Base-by-base conservation (phyloP, 2,113 vertebrate genomes). In the Stigmatopora argus region DNA sequence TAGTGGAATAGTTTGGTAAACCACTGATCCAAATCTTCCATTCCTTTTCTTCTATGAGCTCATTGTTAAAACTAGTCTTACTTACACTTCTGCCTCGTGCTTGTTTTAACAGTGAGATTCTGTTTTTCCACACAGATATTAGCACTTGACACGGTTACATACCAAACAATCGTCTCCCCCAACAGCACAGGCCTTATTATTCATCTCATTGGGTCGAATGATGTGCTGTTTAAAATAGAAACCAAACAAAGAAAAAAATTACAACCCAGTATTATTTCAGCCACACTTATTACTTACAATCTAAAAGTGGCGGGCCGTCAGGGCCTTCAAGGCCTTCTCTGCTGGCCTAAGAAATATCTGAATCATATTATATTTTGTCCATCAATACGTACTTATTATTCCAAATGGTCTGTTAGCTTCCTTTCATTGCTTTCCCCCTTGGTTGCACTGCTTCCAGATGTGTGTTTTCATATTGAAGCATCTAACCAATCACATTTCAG, bases 71-170 rank as follows among this genome's bases (percentile, higher is more conserved):
- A 34, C 6, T 13, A 61, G 75, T 59, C 59, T 38, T 67, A 48
- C 55, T 61, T 46, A 63, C 49, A 31, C 45, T 65, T 47, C 15
- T 5, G 17, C 41, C 71, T 56, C 56, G 55, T 26, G 51, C 71
- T 62, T 63, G n/a, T 68, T 69, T 80, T 66, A 65, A 59, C 49
- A 5, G 53, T 45, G 46, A 79, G 53, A 64, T 6, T 51, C 18
- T n/a, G 4, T 64, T 66, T 72, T 73, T 79, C 80, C 69, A 13
- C 12, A 45, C 71, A 80, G 74, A 78, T 66, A 69, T 77, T 75
- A 75, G 61, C 53, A 56, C 69, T 70, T 74, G 81, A 82, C 75
- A 79, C 68, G 74, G 66, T 72, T 80, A 59, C 83, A 82, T 68
- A 78, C 41, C 44, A 82, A 81, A 70, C 65, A 66, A 72, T 66